Conservation (phyloP, 2,888 invertebrate genomes). For the Coenonympha arcania region DNA sequence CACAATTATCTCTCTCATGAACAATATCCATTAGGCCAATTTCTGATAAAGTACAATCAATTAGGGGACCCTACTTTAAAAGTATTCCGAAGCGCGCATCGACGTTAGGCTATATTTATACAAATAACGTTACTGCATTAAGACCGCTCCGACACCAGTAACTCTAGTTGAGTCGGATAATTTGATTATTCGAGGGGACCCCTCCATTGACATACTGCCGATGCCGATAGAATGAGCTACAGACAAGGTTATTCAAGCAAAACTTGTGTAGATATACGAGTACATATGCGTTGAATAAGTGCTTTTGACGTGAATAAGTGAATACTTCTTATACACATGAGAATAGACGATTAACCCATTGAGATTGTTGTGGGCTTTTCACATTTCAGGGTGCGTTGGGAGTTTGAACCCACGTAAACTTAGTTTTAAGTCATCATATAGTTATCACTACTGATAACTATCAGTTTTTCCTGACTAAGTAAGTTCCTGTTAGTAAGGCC, state of each 20-base stretch:
- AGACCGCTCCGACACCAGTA: conserved; percentile 52
- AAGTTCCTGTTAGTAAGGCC: no score
- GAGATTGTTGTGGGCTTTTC: no score
- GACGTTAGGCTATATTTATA: conserved; percentile 56
- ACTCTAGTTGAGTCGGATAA: conserved; percentile 34
- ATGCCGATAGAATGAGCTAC: neutral
- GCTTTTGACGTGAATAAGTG: no score
- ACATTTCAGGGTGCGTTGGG: no score
- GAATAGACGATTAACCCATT: no score
- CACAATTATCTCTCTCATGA: conserved; percentile 37
- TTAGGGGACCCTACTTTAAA: conserved; percentile 38
- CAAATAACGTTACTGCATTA: conserved; percentile 64
- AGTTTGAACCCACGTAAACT: no score
- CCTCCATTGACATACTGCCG: neutral
- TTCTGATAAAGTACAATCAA: conserved; percentile 64
- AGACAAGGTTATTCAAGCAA: neutral
- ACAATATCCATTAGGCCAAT: conserved; percentile 54
- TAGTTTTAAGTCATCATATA: no score
- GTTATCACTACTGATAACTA: no score
- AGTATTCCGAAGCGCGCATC: conserved; percentile 12
- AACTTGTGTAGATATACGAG: no score
- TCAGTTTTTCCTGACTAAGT: no score
- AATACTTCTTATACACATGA: no score
- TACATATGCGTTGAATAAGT: no score
- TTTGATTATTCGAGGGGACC: conserved; percentile 37